phyloP scores from a whole-genome alignment of 2,888 invertebrate species.

The Dryomyza anilis region DNA sequence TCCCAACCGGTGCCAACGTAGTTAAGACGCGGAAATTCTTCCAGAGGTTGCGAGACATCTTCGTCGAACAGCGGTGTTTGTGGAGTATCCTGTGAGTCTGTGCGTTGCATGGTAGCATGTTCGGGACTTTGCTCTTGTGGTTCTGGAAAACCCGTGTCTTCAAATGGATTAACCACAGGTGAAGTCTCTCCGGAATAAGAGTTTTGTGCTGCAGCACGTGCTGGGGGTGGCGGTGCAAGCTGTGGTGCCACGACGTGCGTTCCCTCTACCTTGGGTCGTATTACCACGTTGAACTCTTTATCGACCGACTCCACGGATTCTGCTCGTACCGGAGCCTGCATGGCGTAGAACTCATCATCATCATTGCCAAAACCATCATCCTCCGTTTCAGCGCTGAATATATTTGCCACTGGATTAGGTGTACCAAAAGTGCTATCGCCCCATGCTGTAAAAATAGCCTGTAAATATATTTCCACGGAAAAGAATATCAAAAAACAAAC shows the following conservation, averaged over 20 bases:
- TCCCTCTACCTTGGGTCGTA: slow-evolving; percentile 65
- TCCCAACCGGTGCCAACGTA: slow-evolving; percentile 91
- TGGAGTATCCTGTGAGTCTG: slow-evolving; percentile 78
- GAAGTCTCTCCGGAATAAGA: slow-evolving; percentile 64
- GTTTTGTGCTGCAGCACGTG: slow-evolving; percentile 41
- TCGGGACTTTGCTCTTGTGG: slow-evolving; percentile 40
- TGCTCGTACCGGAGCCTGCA: slow-evolving; percentile 72
- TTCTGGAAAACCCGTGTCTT: slow-evolving; percentile 54
- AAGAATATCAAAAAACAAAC: slow-evolving; percentile 41
- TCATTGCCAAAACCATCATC: slow-evolving; percentile 69
- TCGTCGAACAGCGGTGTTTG: slow-evolving; percentile 95
- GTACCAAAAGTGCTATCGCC: slow-evolving; percentile 59
- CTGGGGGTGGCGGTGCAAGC: slow-evolving; percentile 72
- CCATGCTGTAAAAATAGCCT: slow-evolving; percentile 52
- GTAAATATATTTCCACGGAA: neutral
- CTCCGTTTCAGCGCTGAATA: slow-evolving; percentile 44
- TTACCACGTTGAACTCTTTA: slow-evolving; percentile 81
- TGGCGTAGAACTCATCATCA: slow-evolving; percentile 79
- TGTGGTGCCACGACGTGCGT: slow-evolving; percentile 68
- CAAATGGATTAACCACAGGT: slow-evolving; percentile 76
- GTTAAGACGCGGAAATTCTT: slow-evolving; percentile 83
- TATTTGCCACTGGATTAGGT: slow-evolving; percentile 42
- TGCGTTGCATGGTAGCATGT: slow-evolving; percentile 58
- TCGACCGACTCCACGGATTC: slow-evolving; percentile 77
- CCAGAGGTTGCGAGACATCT: slow-evolving; percentile 88